Percentiles rank a stretch among this genome's conserved stretches.
phyloP scores from a whole-genome alignment of 2,888 invertebrate genomes.

The Poecilobothrus nobilitatus region DNA sequence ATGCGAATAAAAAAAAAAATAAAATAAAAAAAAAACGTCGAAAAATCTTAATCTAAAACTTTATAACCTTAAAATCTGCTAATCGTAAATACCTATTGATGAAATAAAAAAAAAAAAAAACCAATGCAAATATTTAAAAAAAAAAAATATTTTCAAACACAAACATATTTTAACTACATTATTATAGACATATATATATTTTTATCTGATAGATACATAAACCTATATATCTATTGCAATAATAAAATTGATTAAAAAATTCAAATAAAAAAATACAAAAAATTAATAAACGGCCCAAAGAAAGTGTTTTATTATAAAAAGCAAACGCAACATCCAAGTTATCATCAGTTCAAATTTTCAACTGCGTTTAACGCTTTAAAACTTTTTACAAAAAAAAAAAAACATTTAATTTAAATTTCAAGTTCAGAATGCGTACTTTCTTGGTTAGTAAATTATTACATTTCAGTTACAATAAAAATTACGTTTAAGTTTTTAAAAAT shows the following conservation, averaged over 20 bases:
- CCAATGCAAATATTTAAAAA: background rate
- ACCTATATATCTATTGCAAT: background rate
- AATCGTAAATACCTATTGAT: background rate
- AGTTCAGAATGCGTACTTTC: background rate
- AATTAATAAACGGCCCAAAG: background rate
- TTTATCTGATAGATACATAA: too few relatives aligned
- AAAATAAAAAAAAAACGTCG: background rate
- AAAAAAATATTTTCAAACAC: background rate
- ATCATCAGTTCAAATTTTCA: background rate
- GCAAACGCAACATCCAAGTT: background rate
- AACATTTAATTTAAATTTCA: background rate
- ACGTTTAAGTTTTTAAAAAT: too few relatives aligned
- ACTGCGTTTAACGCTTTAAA: background rate
- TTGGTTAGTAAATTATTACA: background rate
- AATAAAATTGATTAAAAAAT: background rate
- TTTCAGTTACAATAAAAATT: background rate
- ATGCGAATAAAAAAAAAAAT: background rate
- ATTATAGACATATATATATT: too few relatives aligned
- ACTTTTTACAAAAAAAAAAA: background rate
- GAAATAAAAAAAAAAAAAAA: background rate
- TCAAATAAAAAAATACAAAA: background rate
- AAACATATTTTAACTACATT: background rate
- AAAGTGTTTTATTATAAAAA: slow-evolving; percentile 6
- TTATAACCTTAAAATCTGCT: slow-evolving; percentile 6
- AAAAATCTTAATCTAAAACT: background rate